Evolutionary conservation across 30 jellyfish, hydroid and myxozoan species (phyloP), one percentile per base, ranked within the genome.

Genomic region (Haliclystus octoradiatus): DNA sequence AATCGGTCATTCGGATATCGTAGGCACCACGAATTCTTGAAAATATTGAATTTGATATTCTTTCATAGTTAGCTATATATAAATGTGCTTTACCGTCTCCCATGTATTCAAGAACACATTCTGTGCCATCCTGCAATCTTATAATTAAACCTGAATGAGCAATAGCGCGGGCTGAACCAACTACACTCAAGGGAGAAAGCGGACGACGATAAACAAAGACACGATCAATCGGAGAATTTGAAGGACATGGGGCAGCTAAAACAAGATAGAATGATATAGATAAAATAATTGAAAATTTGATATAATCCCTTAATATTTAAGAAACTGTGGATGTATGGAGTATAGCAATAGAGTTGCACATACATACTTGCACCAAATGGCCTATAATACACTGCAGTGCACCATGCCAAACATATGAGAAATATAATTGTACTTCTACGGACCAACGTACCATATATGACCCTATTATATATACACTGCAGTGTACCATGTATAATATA

Each of bases 181-280:
- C 14, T 19, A 5, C 19, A 9, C 19, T 40, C 19, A 40, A 19
- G 57, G 57, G 14, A 40, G 57, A 40, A 5, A 40, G 19, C 57
- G 57, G 57, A 40, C 57, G 57, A 40, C 57, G 57, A 40, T 40
- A 40, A 40, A 40, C 57, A 19, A 5, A 40, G 57, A 40, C 57
- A 19, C 9, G 57, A 40, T 40, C 57, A 40, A 40, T 40, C 19
- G 57, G 14, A 19, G 57, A 40, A 19, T 40, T 40, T 40, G 57
- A 40, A 40, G 57, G 19, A 19, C 57, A 40, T n/a, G n/a, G n/a
- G 60, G 13, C 60, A 15, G 69, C 31, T 57, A 9, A 22, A 57
- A 57, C 5, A 57, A 26, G 23, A 26, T 4, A 26, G 23, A 47
- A 47, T 13, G n/a, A 47, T n/a, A 47, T 13, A 47, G 13, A 47